phyloP scores from a whole-genome alignment of 2,113 vertebrate genomes.

The Antechinus flavipes region DNA sequence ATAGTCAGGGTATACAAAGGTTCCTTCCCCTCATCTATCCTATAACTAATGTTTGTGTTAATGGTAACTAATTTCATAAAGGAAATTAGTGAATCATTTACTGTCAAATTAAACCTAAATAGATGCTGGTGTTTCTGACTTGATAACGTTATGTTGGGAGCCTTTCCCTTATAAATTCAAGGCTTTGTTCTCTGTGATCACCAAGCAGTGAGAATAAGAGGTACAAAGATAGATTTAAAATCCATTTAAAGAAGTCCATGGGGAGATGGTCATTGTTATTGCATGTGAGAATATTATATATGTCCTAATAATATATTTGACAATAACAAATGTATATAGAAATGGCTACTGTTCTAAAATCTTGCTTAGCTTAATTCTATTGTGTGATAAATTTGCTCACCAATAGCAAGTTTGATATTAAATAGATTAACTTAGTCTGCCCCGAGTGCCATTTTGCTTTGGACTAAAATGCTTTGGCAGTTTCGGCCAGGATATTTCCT shows the following conservation, averaged over 20 bases:
- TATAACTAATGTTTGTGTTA: slow-evolving; percentile 24
- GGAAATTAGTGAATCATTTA: slow-evolving; percentile 40
- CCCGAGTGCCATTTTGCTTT: neutral
- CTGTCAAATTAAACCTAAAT: slow-evolving; percentile 54
- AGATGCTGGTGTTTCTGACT: slow-evolving; percentile 38
- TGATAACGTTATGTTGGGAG: slow-evolving; percentile 11
- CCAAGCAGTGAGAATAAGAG: slow-evolving; percentile 14
- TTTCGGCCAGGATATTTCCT: neutral
- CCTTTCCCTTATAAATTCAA: slow-evolving; percentile 42
- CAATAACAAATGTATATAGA: neutral
- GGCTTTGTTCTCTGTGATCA: slow-evolving; percentile 31
- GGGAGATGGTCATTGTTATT: slow-evolving; percentile 48
- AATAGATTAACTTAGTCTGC: neutral
- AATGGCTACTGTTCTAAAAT: neutral
- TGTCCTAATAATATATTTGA: neutral
- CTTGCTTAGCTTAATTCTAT: neutral
- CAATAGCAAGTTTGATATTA: neutral
- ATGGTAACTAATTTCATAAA: slow-evolving; percentile 51
- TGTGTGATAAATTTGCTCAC: neutral
- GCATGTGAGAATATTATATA: slow-evolving; percentile 13
- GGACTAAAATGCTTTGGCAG: neutral
- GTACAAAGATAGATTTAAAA: neutral
- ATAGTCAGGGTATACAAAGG: neutral
- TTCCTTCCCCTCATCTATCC: slow-evolving; percentile 9
- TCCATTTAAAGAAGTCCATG: slow-evolving; percentile 19